Evolutionary conservation across 2,797 vertebrate species (phyloP), one percentile per base, ranked within the genome.

Genomic region (Champsocephalus gunnari): DNA sequence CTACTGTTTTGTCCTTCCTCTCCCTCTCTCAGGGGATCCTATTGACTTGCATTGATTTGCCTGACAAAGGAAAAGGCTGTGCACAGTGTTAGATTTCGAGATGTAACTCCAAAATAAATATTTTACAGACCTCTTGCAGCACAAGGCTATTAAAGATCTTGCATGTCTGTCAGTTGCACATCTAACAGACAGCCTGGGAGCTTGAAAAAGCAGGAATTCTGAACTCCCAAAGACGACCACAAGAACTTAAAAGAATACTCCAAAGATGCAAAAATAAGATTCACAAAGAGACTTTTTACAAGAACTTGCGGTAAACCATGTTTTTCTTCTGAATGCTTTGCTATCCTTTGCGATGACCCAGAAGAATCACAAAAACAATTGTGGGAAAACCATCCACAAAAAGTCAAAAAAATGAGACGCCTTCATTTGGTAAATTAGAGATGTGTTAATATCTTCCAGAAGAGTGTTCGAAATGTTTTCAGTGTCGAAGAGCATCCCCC

Each of bases 41-140:
- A 92, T 89, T 94, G 91, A 95, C 90, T 77, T 76, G 87, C 85
- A 95, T 93, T 86, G 90, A 94, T 95, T 94, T 87, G 80, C 87
- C 82, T 91, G 88, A 94, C 94, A 95, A 95, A 94, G 79, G 77
- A 66, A 38, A 28, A 72, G 63, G 59, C 73, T 79, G 77, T 61
- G 73, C 66, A 41, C 68, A 50, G 88, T 80, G 73, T 94, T 81
- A 76, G 59, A 88, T 93, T 94, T 89, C 91, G 87, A 74, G 70
- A 84, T 78, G 80, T 70, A 85, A 80, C 67, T 74, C 75, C 74
- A 88, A 71, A 88, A 87, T 68, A 89, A 89, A 84, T 75, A 88
- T 70, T 72, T 9, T 64, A 68, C 73, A 65, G 24, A 85, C 69
- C 44, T 74, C 71, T 75, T 89, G 71, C 66, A 71, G 77, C 61